Evolutionary conservation across 2,888 invertebrate genomes (phyloP).

Genomic region (Caenorhabditis plicata): DNA sequence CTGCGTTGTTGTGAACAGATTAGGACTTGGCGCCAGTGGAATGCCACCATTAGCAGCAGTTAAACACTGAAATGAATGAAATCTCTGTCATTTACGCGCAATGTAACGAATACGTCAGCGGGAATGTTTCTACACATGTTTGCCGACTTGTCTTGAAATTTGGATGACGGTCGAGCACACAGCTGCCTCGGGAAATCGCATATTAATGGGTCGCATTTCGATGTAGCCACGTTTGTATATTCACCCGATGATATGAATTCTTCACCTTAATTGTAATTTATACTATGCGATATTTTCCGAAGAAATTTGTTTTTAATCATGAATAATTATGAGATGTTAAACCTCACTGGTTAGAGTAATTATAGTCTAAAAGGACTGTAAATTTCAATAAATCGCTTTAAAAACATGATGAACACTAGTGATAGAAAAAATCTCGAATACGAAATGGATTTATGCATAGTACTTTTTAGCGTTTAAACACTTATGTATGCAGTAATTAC

Average conservation of each 20-base stretch:
- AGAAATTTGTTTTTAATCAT: conserved; percentile 1
- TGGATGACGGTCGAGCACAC: conserved; percentile 51
- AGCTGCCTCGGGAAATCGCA: conserved; percentile 62
- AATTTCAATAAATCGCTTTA: too few relatives aligned
- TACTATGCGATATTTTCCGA: neutral
- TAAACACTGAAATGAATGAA: conserved; percentile 48
- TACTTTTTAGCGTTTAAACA: too few relatives aligned
- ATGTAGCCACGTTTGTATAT: conserved; percentile 53
- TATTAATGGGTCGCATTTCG: conserved; percentile 50
- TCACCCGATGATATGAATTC: conserved; percentile 53
- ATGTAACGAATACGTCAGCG: conserved; percentile 25
- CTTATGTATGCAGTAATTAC: too few relatives aligned
- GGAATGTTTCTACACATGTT: conserved; percentile 58
- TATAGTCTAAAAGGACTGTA: too few relatives aligned
- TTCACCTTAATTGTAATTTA: conserved; percentile 51
- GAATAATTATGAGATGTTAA: too few relatives aligned
- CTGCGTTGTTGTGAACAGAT: neutral
- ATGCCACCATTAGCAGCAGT: conserved; percentile 62
- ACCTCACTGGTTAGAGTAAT: too few relatives aligned
- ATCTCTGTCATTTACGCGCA: neutral
- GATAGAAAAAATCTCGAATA: too few relatives aligned
- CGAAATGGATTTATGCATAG: too few relatives aligned
- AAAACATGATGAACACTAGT: too few relatives aligned
- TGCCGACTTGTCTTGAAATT: conserved; percentile 50
- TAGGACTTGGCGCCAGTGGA: conserved; percentile 35